Evolutionary conservation across 2,888 invertebrate genomes (phyloP), one percentile per base, ranked within the genome.

Genomic region (Seira ritae): DNA sequence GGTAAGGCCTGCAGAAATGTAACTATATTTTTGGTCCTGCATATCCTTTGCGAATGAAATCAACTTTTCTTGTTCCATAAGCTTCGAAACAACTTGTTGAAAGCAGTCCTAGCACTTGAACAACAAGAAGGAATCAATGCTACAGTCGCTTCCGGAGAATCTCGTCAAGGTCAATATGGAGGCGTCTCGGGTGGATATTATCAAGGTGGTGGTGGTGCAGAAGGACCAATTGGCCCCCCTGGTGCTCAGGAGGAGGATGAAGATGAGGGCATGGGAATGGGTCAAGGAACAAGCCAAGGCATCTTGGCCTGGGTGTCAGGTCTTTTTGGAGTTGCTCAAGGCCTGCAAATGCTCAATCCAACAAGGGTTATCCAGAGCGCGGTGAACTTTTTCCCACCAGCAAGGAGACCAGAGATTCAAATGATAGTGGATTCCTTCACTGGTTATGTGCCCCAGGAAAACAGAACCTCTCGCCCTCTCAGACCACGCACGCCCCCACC

Each of bases 331-430:
- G 82, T 86, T n/a, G 85, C 85, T 65, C 84, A 84, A 4, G 86
- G 86, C 1, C 42, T 86, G 22, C 85, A 85, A 17, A 69, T 77
- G 22, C 50, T 86, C 12, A 86, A 81, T 65, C 86, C 86, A 23
- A 72, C 66, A 6, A 65, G 86, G n/a, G 77, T 86, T 15, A 62
- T 86, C 31, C 84, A 84, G 20, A 86, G 86, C 42, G 84, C 86
- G 0, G 86, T 86, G 17, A 86, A 86, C 74, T 86, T 86, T 68
- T 86, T 86, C 70, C 86, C 86, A 15, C 86, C 86, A 1, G 55
- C 71, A 0, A 66, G 78, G 17, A 31, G 85, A 24, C 50, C 55
- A 31, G 42, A 60, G 46, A 84, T 84, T 1, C 86, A 86, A 76
- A 79, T 50, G 65, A 76, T 84, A 60, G 80, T 86, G 4, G 80